These are phyloP conservation scores for Sycophila texana DNA, from an alignment of 2,888 invertebrate genomes.

Conservation along the genomic window DNA sequence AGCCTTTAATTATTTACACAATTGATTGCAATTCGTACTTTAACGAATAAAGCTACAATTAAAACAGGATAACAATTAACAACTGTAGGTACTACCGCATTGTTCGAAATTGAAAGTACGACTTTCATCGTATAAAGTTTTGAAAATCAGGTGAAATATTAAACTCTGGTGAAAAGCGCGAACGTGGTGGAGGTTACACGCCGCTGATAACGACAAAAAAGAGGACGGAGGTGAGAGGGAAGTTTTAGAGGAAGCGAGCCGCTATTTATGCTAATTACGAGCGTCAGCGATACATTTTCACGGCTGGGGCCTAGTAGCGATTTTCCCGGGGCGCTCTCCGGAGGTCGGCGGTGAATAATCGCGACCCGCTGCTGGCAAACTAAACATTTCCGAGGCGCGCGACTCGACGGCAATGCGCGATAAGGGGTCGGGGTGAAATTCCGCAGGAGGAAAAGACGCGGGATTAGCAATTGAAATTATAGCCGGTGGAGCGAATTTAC, in stretches of 20 bases:
- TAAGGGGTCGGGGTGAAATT: not conserved
- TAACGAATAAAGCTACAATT: too few species aligned
- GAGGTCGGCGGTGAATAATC: slow-evolving; percentile 9
- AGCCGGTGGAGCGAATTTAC: not conserved
- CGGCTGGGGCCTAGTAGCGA: slow-evolving; percentile 1
- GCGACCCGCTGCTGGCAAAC: not conserved
- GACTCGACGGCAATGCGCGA: not conserved
- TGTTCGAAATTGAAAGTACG: too few species aligned
- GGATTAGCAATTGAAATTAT: slow-evolving; percentile 44
- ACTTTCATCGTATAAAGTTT: too few species aligned
- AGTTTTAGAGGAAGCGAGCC: slow-evolving; percentile 8
- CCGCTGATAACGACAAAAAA: too few species aligned
- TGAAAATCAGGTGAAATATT: too few species aligned
- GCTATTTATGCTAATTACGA: slow-evolving; percentile 51
- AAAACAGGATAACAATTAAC: too few species aligned
- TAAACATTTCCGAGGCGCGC: slow-evolving; percentile 24
- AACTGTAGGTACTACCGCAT: too few species aligned
- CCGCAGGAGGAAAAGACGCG: too few species aligned
- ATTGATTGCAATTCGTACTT: too few species aligned
- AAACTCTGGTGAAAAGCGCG: too few species aligned
- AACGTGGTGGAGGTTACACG: too few species aligned
- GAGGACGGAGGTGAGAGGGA: not conserved
- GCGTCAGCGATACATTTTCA: slow-evolving; percentile 32
- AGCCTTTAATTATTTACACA: too few species aligned
- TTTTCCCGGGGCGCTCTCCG: not conserved